Evolutionary conservation across 2,888 invertebrate species (phyloP).

Genomic region (Drosophila barbarae): DNA sequence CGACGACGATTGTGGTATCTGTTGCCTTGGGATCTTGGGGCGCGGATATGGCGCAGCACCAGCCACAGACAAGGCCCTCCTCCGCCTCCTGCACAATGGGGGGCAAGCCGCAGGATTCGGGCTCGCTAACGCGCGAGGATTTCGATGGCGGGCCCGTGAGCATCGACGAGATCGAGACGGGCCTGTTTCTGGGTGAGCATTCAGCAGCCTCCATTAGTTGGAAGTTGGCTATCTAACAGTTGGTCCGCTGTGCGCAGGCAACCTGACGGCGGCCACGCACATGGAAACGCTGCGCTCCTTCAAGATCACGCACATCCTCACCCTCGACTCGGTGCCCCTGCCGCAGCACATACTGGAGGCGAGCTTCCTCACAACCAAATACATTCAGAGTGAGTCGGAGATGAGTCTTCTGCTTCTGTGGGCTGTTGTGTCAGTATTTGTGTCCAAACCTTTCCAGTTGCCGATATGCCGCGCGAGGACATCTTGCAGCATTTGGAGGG

Average conservation of each 20-base stretch:
- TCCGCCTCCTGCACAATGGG: constrained; percentile 9
- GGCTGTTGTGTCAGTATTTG: background rate
- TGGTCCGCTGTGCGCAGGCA: constrained; percentile 81
- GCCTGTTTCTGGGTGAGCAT: constrained; percentile 76
- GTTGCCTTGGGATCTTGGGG: constrained; percentile 11
- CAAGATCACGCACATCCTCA: constrained; percentile 88
- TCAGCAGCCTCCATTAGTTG: background rate
- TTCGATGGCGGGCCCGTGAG: constrained; percentile 80
- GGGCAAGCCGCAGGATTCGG: constrained; percentile 51
- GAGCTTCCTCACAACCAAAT: constrained; percentile 85
- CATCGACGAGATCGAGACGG: constrained; percentile 78
- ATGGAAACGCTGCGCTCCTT: constrained; percentile 84
- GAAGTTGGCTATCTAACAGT: background rate
- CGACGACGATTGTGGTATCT: constrained; percentile 9
- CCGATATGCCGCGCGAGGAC: constrained; percentile 92
- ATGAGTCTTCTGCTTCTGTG: too few relatives aligned
- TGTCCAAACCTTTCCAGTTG: constrained; percentile 81
- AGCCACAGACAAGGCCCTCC: constrained; percentile 6
- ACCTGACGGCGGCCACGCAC: constrained; percentile 89
- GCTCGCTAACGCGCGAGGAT: constrained; percentile 75
- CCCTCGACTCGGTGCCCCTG: constrained; percentile 91
- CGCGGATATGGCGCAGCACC: constrained; percentile 23
- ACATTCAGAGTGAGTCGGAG: constrained; percentile 84
- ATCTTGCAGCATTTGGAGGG: constrained; percentile 89
- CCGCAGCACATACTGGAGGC: constrained; percentile 87